These are phyloP conservation scores for Ophonus ardosiacus DNA, from an alignment of 2,888 invertebrate species.

Conservation along the genomic window DNA sequence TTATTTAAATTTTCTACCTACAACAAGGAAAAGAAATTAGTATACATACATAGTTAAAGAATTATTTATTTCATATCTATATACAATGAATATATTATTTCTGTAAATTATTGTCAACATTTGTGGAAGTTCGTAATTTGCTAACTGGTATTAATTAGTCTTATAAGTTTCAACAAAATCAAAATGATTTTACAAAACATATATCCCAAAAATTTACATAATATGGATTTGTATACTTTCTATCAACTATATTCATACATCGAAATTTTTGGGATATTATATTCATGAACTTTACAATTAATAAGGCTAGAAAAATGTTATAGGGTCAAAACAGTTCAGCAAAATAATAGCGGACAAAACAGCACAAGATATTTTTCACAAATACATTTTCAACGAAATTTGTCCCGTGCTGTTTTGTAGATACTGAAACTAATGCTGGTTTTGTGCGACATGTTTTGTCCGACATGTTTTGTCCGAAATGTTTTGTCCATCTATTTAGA, in stretches of 20 bases:
- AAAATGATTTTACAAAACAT: constrained; percentile 17
- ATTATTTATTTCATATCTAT: constrained; percentile 2
- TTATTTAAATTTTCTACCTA: neutral
- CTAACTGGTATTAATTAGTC: constrained; percentile 31
- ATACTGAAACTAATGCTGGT: neutral
- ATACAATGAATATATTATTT: constrained; percentile 11
- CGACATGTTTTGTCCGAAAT: too few relatives aligned
- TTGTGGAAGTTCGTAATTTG: constrained; percentile 12
- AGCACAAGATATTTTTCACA: neutral
- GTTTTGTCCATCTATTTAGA: too few relatives aligned
- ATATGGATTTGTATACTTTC: too few relatives aligned
- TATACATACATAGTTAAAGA: neutral
- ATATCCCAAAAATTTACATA: neutral
- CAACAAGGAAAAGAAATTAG: neutral
- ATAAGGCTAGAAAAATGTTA: constrained; percentile 5
- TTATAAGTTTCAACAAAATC: constrained; percentile 31
- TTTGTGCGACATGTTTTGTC: too few relatives aligned
- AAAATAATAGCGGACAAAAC: neutral
- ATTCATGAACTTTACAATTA: neutral
- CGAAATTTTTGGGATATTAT: neutral
- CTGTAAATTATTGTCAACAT: constrained; percentile 26
- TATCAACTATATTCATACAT: neutral
- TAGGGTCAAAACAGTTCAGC: neutral
- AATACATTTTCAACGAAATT: neutral
- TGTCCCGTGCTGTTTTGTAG: neutral